Base-by-base conservation (phyloP, 2,888 invertebrate genomes). In the Drosophila flavopinicola region DNA sequence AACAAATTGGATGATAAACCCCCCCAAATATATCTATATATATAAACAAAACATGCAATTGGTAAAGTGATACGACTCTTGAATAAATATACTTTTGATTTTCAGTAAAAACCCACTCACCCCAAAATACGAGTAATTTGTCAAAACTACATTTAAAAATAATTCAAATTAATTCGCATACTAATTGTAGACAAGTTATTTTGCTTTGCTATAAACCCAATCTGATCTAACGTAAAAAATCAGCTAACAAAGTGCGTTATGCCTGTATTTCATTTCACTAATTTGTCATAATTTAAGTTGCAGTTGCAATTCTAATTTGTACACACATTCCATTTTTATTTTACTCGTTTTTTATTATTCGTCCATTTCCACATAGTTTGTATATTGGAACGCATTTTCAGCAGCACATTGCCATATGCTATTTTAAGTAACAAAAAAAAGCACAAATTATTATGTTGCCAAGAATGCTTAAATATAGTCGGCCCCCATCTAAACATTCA, bases 401-500 rank as follows among this genome's bases (percentile, higher is more conserved):
- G 27, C 23, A 33, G 32, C 47, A 47, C 51, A 47, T 44, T 24
- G 59, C 82, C n/a, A n/a, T n/a, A 77, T 80, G 85, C 78, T 85
- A 87, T 87, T 82, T 87, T 72, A 78, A 82, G 83, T 87, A 78
- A 70, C 66, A 72, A 58, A 54, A 63, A 20, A 20, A 42, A 29
- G 15, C 10, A 27, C 17, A 17, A 44, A 57, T 78, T 75, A 72
- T 76, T 54, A 68, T 70, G 71, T 70, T 66, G 73, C 85, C 64
- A 80, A 77, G 67, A 87, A 70, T 75, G 49, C 74, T 76, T 73
- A 73, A 61, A 75, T 79, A 73, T 75, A 78, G 63, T 72, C 60
- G 51, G 24, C 61, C 64, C 47, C 70, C 63, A 54, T 30, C 48
- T 25, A 63, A 42, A 4, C 23, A 41, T 51, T 7, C 24, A 49